These are phyloP conservation scores for Clarias pachynema DNA, from an alignment of 2,797 vertebrate species.

Conservation along the genomic window DNA sequence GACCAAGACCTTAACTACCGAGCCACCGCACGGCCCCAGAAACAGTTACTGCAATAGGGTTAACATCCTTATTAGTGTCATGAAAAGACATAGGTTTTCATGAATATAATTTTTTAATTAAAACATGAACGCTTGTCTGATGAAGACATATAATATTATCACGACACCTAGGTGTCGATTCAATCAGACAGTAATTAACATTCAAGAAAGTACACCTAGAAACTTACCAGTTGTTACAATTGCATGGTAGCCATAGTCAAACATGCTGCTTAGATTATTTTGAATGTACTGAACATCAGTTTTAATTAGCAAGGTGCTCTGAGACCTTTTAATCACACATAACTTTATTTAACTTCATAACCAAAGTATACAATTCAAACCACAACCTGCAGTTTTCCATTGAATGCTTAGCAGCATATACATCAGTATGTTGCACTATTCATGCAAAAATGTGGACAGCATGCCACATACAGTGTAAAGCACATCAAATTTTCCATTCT, in stretches of 20 bases:
- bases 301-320: neutral
- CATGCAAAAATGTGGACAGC: constrained; percentile 46
- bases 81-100: neutral
- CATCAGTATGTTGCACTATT: constrained; percentile 2
- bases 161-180: too few relatives aligned
- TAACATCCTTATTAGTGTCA: neutral
- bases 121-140: neutral
- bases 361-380: constrained; percentile 11
- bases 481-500: constrained; percentile 30
- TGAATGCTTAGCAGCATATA: constrained; percentile 36
- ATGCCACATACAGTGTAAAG: constrained; percentile 27
- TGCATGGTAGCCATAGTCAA: neutral
- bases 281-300: neutral
- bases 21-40: neutral
- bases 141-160: neutral
- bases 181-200: too few relatives aligned
- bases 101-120: neutral
- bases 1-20: too few relatives aligned
- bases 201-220: neutral
- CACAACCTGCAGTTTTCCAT: constrained; percentile 32
- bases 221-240: neutral
- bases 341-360: constrained; percentile 38
- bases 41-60: neutral
- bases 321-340: constrained; percentile 12
- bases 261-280: neutral